Evolutionary conservation across 2,113 vertebrate species (phyloP), one percentile per base, ranked within the genome.

Genomic region (Uropsilus gracilis): DNA sequence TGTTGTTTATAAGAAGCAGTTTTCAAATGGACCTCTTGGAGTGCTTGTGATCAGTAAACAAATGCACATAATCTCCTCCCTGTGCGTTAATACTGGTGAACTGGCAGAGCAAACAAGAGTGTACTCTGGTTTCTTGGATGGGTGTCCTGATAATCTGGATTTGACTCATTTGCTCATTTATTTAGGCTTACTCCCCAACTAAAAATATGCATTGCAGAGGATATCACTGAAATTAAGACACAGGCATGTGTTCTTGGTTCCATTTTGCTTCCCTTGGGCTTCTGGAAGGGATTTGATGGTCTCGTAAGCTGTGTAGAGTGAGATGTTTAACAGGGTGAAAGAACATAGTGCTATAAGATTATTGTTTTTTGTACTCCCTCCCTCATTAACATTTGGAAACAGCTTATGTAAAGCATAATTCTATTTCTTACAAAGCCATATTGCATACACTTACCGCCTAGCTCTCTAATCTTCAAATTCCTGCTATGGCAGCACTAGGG

Each of bases 151-250:
- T 26, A 90, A 61, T 8, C 28, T 95, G 69, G 46, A 81, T 34
- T 91, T 61, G 55, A 84, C 72, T 91, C 68, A 24, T 69, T 91
- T 71, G 34, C 32, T 85, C n/a, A n/a, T 96, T 93, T 75, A 53
- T 14, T 88, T 61, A 77, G 39, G 30, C 63, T 95, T 82, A 63
- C 26, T 95, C 20, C 7, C n/a, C n/a, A 50, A 69, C 0, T 8
- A 48, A 20, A 89, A 89, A 87, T 63, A 86, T 78, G 17, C 37
- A 89, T 28, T 34, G 14, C 37, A 73, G 76, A 85, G 22, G 32
- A 20, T 32, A 80, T 16, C 86, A 82, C 83, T 78, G 24, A 88
- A 84, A 94, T 91, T 77, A 71, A 17, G 42, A 95, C 30, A 20
- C 9, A 78, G 39, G n/a, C 26, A 73, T 63, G 6, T 86, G 10